phyloP scores from a whole-genome alignment of 2,797 vertebrate genomes.

The Phylloscopus collybita region DNA sequence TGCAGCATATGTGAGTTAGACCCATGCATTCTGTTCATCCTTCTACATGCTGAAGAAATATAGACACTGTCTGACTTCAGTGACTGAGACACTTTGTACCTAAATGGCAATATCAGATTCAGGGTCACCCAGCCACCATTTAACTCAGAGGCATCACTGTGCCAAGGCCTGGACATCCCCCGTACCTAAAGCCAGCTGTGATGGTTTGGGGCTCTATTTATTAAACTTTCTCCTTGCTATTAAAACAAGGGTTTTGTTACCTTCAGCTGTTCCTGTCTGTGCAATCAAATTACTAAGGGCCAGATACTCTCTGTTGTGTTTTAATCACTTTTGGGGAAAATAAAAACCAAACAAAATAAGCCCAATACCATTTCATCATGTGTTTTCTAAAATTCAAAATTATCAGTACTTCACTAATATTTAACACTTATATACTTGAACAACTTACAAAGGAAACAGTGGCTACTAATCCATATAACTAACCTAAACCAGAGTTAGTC shows the following conservation, averaged over 20 bases:
- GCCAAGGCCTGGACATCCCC: background rate
- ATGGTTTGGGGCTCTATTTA: background rate
- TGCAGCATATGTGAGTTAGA: background rate
- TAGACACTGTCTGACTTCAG: background rate
- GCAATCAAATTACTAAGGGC: background rate
- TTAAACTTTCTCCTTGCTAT: background rate
- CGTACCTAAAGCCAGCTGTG: background rate
- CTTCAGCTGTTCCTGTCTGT: background rate
- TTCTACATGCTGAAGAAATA: background rate
- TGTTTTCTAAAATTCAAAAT: background rate
- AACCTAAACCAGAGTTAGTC: background rate
- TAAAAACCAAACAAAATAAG: background rate
- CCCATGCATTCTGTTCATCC: background rate
- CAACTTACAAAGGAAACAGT: background rate
- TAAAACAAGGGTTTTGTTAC: background rate
- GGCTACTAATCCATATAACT: background rate
- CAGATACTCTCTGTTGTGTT: background rate
- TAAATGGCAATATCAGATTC: background rate
- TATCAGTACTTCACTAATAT: background rate
- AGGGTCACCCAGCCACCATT: background rate
- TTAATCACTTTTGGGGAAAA: background rate
- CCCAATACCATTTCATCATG: background rate
- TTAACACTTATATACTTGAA: background rate
- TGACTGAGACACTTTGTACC: background rate
- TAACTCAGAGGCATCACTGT: background rate